Percentiles rank a stretch among this genome's conserved stretches.
phyloP scores from a whole-genome alignment of 2,797 vertebrate species.

The Acridotheres tristis region DNA sequence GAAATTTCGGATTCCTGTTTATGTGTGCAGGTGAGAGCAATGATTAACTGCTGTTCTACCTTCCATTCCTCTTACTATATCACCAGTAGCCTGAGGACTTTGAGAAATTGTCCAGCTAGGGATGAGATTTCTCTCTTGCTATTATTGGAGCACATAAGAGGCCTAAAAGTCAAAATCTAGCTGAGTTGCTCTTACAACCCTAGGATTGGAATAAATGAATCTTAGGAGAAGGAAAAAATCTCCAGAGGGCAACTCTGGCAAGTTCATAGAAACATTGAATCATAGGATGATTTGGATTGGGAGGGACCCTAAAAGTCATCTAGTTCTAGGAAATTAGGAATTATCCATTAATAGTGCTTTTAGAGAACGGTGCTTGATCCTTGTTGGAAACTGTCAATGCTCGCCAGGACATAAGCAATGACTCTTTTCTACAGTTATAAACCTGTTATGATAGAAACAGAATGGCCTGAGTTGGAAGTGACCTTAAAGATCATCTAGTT shows the following conservation, averaged over 20 bases:
- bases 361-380: neutral
- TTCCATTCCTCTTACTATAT: neutral
- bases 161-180: neutral
- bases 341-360: neutral
- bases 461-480: neutral
- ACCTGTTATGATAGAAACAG: neutral
- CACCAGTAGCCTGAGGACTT: neutral
- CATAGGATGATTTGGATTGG: neutral
- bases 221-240: neutral
- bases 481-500: neutral
- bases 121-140: neutral
- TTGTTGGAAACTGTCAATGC: neutral
- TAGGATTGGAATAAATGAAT: neutral
- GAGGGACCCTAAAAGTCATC: neutral
- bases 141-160: neutral
- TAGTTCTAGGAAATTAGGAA: neutral
- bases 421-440: neutral
- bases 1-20: neutral
- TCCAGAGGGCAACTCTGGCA: neutral
- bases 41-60: neutral
- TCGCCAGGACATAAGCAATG: neutral
- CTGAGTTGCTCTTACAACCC: neutral
- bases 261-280: neutral
- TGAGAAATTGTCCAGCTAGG: neutral
- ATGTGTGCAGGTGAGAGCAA: neutral